phyloP scores from a whole-genome alignment of 2,113 vertebrate genomes.

The Rhinolophus sinicus region DNA sequence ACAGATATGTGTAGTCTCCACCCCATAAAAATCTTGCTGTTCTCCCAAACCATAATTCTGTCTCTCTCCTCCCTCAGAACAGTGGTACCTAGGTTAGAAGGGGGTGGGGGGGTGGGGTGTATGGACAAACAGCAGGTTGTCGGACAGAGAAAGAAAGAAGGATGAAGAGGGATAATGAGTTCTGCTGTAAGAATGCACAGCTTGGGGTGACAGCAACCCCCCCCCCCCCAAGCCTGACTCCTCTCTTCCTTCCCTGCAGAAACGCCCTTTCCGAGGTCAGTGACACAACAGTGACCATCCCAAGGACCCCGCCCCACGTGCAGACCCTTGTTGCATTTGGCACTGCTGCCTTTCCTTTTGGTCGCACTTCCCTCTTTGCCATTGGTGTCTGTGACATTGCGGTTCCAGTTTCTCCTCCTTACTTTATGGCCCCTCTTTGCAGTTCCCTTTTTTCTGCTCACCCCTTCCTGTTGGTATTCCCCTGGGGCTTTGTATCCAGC shows the following conservation, averaged over 20 bases:
- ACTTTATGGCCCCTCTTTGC: not conserved
- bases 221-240: not conserved
- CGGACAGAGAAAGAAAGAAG: no score
- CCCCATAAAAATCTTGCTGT: not conserved
- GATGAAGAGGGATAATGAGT: no score
- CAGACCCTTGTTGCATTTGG: not conserved
- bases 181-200: not conserved
- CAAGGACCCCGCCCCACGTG: fast-evolving
- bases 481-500: not conserved
- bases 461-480: not conserved
- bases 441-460: not conserved
- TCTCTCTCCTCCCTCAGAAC: not conserved
- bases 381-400: not conserved
- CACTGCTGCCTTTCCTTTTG: not conserved
- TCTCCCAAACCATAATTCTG: not conserved
- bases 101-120: no score
- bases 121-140: no score
- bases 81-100: not conserved
- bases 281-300: no score
- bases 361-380: not conserved
- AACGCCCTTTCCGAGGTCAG: not conserved
- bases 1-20: not conserved
- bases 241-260: not conserved
- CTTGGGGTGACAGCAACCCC: no score
- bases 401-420: not conserved